Conservation (phyloP, 2,113 vertebrate species). For the Heloderma charlesbogerti region DNA sequence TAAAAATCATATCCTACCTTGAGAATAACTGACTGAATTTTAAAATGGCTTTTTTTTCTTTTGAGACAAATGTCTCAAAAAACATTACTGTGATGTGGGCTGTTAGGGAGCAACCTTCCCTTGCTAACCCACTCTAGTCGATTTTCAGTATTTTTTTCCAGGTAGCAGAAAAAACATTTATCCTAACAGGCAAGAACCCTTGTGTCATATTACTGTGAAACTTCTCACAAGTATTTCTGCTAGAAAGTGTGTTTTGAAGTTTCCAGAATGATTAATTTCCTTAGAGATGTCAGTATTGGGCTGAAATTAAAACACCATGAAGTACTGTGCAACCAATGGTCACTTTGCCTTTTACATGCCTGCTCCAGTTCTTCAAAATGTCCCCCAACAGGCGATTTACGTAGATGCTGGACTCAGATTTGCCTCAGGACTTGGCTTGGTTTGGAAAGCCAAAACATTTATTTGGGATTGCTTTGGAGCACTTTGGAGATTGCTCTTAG, state of each 20-base stretch:
- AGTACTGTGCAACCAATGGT: neutral
- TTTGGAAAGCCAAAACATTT: slow-evolving; percentile 29
- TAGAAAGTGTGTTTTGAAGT: neutral
- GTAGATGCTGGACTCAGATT: neutral
- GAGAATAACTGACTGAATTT: neutral
- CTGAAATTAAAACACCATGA: slow-evolving; percentile 16
- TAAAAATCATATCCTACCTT: neutral
- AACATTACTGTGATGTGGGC: neutral
- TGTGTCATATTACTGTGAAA: neutral
- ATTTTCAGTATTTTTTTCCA: neutral
- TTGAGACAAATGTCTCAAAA: neutral
- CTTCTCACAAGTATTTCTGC: neutral
- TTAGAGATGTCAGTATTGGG: slow-evolving; percentile 3
- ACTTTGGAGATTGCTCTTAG: slow-evolving; percentile 39
- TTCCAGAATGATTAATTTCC: slow-evolving; percentile 17
- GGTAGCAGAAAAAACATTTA: neutral
- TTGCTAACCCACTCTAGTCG: neutral
- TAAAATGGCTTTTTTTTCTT: neutral
- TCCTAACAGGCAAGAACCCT: neutral
- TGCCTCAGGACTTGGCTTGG: slow-evolving; percentile 20
- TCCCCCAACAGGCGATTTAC: neutral
- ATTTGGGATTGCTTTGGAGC: slow-evolving; percentile 42
- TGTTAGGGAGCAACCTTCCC: neutral
- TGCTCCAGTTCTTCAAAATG: slow-evolving; percentile 8
- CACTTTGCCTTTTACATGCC: slow-evolving; percentile 4